phyloP scores from a whole-genome alignment of 2,113 vertebrate genomes.

The Laticauda laticaudata region DNA sequence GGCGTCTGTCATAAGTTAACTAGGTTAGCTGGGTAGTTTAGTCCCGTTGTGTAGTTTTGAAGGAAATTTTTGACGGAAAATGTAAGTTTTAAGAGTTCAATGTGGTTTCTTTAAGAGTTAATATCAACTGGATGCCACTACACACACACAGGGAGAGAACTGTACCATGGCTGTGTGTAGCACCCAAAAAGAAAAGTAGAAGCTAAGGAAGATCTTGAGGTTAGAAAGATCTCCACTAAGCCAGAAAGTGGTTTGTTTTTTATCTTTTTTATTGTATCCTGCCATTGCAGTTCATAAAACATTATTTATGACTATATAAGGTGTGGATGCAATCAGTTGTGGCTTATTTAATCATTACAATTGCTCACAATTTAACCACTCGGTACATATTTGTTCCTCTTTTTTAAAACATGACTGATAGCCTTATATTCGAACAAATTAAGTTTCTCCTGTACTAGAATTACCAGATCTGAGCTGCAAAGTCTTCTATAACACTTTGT shows the following conservation, averaged over 20 bases:
- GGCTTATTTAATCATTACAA: neutral
- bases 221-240: neutral
- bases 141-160: neutral
- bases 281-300: neutral
- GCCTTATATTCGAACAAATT: neutral
- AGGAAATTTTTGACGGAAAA: neutral
- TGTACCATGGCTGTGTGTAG: neutral
- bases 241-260: neutral
- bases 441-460: neutral
- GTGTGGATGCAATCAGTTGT: neutral
- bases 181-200: neutral
- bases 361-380: neutral
- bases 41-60: neutral
- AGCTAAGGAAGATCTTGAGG: neutral
- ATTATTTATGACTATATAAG: neutral
- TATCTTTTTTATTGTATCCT: neutral
- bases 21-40: neutral
- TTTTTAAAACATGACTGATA: neutral
- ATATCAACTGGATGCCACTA: neutral
- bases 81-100: neutral
- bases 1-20: neutral
- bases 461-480: neutral
- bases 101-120: neutral
- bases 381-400: neutral
- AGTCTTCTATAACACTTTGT: neutral